phyloP scores from a whole-genome alignment of 2,888 invertebrate genomes.

The Mesorhabditis belari region DNA sequence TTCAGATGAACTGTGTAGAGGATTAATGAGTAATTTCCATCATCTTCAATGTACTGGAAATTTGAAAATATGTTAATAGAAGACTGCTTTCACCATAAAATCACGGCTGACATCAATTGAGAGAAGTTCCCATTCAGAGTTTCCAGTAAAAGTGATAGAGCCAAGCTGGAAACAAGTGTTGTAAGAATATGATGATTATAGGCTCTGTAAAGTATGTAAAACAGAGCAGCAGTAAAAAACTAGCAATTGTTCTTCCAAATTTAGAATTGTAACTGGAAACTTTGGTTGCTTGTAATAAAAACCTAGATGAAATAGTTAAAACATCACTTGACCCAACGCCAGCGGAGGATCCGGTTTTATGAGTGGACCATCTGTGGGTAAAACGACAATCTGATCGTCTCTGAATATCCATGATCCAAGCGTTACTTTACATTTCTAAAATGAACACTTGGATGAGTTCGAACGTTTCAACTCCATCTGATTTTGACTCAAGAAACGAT shows the following conservation, averaged over 20 bases:
- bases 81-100: background rate
- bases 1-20: slow-evolving; percentile 14
- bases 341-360: too few species aligned
- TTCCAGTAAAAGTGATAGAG: background rate
- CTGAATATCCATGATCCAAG: background rate
- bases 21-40: slow-evolving; percentile 6
- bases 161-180: background rate
- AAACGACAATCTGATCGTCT: background rate
- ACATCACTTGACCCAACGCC: too few species aligned
- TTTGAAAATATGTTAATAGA: too few species aligned
- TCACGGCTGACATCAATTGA: background rate
- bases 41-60: background rate
- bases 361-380: background rate
- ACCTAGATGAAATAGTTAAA: too few species aligned
- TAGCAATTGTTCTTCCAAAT: too few species aligned
- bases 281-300: too few species aligned
- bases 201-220: too few species aligned
- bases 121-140: background rate
- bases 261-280: too few species aligned
- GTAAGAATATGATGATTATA: too few species aligned
- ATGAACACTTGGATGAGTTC: background rate
- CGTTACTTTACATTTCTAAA: background rate
- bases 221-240: too few species aligned
- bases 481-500: too few species aligned
- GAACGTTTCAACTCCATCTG: background rate